These are phyloP conservation scores for Grus americana DNA, from an alignment of 2,113 vertebrate species.

Conservation along the genomic window DNA sequence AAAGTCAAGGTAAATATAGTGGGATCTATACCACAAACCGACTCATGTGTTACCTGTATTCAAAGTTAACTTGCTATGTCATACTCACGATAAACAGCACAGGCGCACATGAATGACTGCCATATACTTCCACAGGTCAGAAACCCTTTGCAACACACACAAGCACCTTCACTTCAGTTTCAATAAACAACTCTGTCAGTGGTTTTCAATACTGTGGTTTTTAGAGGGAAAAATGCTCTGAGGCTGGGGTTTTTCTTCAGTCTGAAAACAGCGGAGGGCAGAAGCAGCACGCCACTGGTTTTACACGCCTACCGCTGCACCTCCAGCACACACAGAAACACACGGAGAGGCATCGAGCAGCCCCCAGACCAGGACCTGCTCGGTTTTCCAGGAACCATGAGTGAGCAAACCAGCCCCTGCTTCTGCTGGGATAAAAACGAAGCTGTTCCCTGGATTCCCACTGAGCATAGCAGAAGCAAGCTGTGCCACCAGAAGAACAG, in stretches of 20 bases:
- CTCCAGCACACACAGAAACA: neutral
- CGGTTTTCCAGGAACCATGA: neutral
- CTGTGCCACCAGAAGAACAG: neutral
- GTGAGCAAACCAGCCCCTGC: neutral
- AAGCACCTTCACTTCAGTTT: neutral
- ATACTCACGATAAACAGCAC: neutral
- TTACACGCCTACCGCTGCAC: fast-evolving
- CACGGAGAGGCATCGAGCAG: neutral
- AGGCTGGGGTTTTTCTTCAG: neutral
- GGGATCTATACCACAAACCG: neutral
- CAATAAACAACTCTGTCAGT: neutral
- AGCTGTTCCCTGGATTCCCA: neutral
- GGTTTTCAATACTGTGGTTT: neutral
- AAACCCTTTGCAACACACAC: neutral
- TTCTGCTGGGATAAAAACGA: neutral
- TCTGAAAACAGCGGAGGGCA: neutral
- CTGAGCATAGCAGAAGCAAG: neutral
- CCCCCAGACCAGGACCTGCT: neutral
- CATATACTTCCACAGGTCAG: fast-evolving
- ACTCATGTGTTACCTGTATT: neutral
- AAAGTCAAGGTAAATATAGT: neutral
- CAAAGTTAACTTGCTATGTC: neutral
- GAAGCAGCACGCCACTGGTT: fast-evolving
- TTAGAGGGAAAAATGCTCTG: neutral
- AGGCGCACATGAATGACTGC: fast-evolving